Base-by-base conservation (phyloP, 2,888 invertebrate genomes). In the Cepaea hortensis region DNA sequence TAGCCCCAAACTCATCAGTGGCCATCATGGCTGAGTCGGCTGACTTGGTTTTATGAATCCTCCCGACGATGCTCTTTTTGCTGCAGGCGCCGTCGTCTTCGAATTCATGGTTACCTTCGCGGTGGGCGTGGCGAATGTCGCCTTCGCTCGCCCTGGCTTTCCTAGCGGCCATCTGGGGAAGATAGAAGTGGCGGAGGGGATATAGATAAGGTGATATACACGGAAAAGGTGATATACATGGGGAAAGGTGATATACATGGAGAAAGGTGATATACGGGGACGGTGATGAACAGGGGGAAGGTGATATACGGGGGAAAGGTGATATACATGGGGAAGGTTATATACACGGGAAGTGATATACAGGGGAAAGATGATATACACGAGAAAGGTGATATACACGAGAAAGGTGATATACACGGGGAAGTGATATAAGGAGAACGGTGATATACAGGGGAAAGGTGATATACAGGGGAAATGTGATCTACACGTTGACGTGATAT, bases 11-110 rank as follows among this genome's bases (percentile, higher is more conserved):
- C 15, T 90, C 90, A 18, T 91, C 90, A 9, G 86, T 79, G 9
- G 91, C 89, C 92, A 92, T 91, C 91, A 92, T 91, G 46, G 92
- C 91, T 11, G 92, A 90, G 65, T 92, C 92, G 9, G 92, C 92
- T 11, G 92, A 91, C 65, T 91, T 90, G 15, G 92, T 92, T 87
- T 92, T 92, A 88, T 91, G 91, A 62, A 92, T 90, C 20, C 89
- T 88, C 23, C 91, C 84, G n/a, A 89, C 82, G 50, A 65, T 70
- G 50, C 85, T 83, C 48, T 75, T 86, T 55, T 72, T 82, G 82
- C 77, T 70, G 65, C 20, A 35, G 18, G 35, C 70, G 11, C 46
- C 23, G 3, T 86, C 82, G 68, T 81, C 85, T 65, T 72, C 72
- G 18, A 46, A 68, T 48, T 72, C 87, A 18, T 70, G 70, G 35